Evolutionary conservation across 2,113 vertebrate species (phyloP).

Genomic region (Muntiacus reevesi): DNA sequence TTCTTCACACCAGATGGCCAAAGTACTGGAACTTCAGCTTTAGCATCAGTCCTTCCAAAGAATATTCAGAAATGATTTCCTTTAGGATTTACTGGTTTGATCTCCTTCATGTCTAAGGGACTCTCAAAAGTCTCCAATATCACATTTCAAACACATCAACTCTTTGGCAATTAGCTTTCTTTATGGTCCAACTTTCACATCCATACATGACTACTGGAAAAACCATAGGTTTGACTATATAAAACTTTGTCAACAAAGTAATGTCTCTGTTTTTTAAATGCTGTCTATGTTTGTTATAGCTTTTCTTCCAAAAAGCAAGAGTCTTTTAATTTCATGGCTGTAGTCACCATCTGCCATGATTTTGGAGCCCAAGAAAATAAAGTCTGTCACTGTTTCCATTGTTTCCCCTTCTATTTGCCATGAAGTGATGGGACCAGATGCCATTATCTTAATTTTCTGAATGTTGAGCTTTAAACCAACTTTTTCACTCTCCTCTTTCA

Average conservation of each 20-base stretch:
- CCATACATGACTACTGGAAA: background rate
- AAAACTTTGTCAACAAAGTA: background rate
- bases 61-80: background rate
- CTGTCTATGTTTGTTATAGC: background rate
- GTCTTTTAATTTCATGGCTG: background rate
- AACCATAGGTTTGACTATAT: background rate
- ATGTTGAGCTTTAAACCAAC: background rate
- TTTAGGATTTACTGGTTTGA: background rate
- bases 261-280: background rate
- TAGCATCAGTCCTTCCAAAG: background rate
- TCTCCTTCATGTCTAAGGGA: background rate
- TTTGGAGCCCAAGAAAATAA: background rate
- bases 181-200: background rate
- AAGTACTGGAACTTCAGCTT: background rate
- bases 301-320: background rate
- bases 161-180: background rate
- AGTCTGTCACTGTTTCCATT: background rate
- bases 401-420: background rate
- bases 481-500: background rate
- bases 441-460: background rate
- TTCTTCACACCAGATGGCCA: background rate
- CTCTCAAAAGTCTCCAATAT: background rate
- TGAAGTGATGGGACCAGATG: background rate
- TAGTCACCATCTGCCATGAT: background rate
- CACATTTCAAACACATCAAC: background rate